Evolutionary conservation across 1,140 invertebrate species (phyloP).

Genomic region (Drosophila ogumai): DNA sequence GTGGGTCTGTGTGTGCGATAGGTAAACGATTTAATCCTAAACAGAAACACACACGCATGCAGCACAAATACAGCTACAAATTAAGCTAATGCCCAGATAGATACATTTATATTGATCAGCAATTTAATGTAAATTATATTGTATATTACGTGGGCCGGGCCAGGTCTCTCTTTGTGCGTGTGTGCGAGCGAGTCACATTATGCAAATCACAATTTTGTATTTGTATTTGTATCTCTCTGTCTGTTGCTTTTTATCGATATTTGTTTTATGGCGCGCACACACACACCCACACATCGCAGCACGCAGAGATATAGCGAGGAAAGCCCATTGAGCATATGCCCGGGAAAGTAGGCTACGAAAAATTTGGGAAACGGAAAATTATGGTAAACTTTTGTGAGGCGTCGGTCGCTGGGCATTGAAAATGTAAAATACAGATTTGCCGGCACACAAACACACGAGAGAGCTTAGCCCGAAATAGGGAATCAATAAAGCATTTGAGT

Average conservation of each 20-base stretch:
- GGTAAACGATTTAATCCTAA: slow-evolving; percentile 64
- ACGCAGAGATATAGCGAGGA: slow-evolving; percentile 26
- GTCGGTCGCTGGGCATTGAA: slow-evolving; percentile 17
- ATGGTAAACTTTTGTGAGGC: slow-evolving; percentile 40
- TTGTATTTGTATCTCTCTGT: slow-evolving; percentile 63
- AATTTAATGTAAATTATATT: slow-evolving; percentile 84
- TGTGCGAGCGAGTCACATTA: slow-evolving; percentile 57
- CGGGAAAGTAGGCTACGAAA: slow-evolving; percentile 30
- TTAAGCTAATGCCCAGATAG: slow-evolving; percentile 77
- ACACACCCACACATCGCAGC: not conserved
- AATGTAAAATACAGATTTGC: slow-evolving; percentile 50
- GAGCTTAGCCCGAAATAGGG: not conserved
- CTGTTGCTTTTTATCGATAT: slow-evolving; percentile 79
- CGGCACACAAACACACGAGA: not conserved
- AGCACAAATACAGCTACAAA: slow-evolving; percentile 59
- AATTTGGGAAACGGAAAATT: slow-evolving; percentile 38
- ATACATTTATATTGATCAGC: slow-evolving; percentile 83
- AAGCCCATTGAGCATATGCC: slow-evolving; percentile 36
- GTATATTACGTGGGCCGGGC: slow-evolving; percentile 56
- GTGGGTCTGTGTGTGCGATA: slow-evolving; percentile 12
- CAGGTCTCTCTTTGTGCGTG: slow-evolving; percentile 20
- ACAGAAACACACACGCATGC: slow-evolving; percentile 11
- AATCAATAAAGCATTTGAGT: slow-evolving; percentile 26
- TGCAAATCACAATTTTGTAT: slow-evolving; percentile 70
- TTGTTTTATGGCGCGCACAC: slow-evolving; percentile 65